Conservation (phyloP, 1,140 invertebrate genomes). For the Mercenaria mercenaria region DNA sequence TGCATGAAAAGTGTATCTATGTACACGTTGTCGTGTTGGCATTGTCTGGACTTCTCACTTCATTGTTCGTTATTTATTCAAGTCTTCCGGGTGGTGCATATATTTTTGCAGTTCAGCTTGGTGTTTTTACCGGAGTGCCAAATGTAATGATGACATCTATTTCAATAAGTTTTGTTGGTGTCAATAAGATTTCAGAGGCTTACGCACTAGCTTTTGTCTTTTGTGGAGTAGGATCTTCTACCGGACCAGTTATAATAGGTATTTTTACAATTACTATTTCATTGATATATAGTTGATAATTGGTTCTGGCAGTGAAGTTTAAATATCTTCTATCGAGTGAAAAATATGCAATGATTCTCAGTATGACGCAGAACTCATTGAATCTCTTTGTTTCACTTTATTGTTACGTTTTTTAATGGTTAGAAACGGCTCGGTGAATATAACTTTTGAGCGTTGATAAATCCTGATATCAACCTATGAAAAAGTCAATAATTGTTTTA, state of each 20-base stretch:
- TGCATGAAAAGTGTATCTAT: not conserved
- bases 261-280: too few species aligned
- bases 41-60: conserved; percentile 2
- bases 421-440: too few species aligned
- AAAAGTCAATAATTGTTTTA: too few species aligned
- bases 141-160: conserved; percentile 56
- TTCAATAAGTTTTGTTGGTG: conserved; percentile 40
- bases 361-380: too few species aligned
- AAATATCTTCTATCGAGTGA: not conserved
- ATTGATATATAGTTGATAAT: not conserved
- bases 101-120: conserved; percentile 39
- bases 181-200: conserved; percentile 39
- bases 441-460: too few species aligned
- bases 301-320: not conserved
- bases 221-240: conserved; percentile 35
- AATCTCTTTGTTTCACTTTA: too few species aligned
- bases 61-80: conserved; percentile 37
- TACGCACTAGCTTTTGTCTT: conserved; percentile 44
- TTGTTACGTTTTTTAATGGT: too few species aligned
- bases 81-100: not conserved
- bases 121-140: conserved; percentile 38
- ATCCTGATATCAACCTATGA: too few species aligned
- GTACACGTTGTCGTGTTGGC: not conserved
- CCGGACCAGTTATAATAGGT: conserved; percentile 44
- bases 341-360: too few species aligned